Conservation (phyloP, 1,140 invertebrate species). For the Portunus trituberculatus region DNA sequence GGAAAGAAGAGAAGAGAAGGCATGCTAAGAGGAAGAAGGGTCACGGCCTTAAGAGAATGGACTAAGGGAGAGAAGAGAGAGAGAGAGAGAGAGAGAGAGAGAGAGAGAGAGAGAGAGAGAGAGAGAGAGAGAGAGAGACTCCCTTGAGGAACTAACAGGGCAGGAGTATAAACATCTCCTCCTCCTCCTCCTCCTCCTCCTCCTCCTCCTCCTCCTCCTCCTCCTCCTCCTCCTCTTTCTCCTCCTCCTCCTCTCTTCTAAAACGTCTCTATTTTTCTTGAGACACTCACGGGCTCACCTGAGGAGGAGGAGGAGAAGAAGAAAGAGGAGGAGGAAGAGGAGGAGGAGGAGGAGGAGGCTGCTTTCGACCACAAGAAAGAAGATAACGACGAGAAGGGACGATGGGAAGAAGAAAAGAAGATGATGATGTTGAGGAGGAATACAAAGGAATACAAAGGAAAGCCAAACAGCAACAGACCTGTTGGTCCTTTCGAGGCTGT, state of each 20-base stretch:
- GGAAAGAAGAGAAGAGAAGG: slow-evolving; percentile 34
- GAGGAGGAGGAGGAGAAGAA: neutral
- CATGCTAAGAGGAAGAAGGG: neutral
- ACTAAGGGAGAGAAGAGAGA: neutral
- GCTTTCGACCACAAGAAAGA: too few relatives aligned
- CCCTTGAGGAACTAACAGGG: neutral
- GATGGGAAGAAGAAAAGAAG: too few relatives aligned
- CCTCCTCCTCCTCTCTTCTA: too few relatives aligned
- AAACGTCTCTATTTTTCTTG: too few relatives aligned
- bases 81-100: neutral
- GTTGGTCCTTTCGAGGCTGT: too few relatives aligned
- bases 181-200: neutral
- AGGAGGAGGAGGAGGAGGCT: too few relatives aligned
- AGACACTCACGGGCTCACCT: too few relatives aligned
- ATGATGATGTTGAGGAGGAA: too few relatives aligned
- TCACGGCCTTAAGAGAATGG: neutral
- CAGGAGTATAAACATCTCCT: neutral
- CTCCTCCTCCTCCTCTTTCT: too few relatives aligned
- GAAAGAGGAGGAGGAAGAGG: neutral
- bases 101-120: neutral
- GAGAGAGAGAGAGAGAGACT: neutral
- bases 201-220: neutral
- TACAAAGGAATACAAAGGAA: too few relatives aligned
- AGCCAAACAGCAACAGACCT: too few relatives aligned
- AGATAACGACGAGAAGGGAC: too few relatives aligned